These are phyloP conservation scores for Morone saxatilis DNA, from an alignment of 2,113 vertebrate genomes.

Conservation along the genomic window DNA sequence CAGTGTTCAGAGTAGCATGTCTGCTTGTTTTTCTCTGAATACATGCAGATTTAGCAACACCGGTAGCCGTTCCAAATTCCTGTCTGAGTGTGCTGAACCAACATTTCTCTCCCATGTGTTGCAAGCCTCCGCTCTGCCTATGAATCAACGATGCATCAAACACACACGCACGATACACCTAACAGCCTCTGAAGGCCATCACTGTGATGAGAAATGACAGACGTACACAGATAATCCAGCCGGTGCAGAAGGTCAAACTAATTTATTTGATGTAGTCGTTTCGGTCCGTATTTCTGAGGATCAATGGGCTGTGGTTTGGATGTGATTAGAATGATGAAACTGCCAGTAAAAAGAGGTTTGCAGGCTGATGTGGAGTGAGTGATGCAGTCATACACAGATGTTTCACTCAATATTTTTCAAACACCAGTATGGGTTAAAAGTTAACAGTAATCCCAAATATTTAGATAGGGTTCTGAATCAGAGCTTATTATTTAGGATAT, in stretches of 20 bases:
- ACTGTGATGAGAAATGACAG: conserved; percentile 70
- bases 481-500: conserved; percentile 13
- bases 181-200: conserved; percentile 65
- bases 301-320: conserved; percentile 49
- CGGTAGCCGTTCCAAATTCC: background rate
- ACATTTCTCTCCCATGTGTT: conserved; percentile 8
- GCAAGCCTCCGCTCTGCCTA: conserved; percentile 4
- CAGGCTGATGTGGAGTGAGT: background rate
- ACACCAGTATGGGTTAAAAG: background rate
- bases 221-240: conserved; percentile 59
- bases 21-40: conserved; percentile 4
- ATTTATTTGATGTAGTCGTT: conserved; percentile 73
- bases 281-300: conserved; percentile 51
- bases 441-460: conserved; percentile 7
- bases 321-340: conserved; percentile 70
- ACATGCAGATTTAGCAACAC: background rate
- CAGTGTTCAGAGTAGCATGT: background rate
- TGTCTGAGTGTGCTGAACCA: background rate
- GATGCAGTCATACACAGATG: background rate
- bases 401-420: conserved; percentile 13
- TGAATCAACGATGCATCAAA: conserved; percentile 28
- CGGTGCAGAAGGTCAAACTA: conserved; percentile 67
- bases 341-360: conserved; percentile 18
- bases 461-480: background rate
- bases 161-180: conserved; percentile 30